Evolutionary conservation across 2,888 invertebrate genomes (phyloP).

Genomic region (Drosophila mimica): DNA sequence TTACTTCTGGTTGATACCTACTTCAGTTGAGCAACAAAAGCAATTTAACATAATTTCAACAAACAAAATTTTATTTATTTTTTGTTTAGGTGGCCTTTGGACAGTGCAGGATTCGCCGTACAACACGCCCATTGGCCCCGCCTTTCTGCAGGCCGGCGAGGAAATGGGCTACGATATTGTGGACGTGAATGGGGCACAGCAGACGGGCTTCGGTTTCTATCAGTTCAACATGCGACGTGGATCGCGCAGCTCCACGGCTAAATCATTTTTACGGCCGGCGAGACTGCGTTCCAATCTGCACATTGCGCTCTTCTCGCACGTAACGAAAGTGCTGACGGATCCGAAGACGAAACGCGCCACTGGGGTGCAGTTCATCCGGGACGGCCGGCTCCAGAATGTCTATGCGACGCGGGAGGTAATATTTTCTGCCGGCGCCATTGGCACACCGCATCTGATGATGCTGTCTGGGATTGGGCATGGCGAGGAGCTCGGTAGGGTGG

Average conservation of each 20-base stretch:
- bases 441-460: conserved; percentile 96
- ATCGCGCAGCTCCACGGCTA: conserved; percentile 92
- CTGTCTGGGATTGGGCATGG: conserved; percentile 94
- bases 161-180: conserved; percentile 95
- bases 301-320: conserved; percentile 91
- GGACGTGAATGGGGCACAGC: conserved; percentile 94
- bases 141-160: conserved; percentile 94
- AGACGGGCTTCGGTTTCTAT: conserved; percentile 94
- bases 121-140: conserved; percentile 92
- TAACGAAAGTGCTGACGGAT: conserved; percentile 91
- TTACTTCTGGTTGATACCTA: not conserved
- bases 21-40: not conserved
- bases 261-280: conserved; percentile 93
- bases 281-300: conserved; percentile 92
- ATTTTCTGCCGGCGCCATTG: conserved; percentile 92
- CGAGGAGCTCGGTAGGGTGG: conserved; percentile 89
- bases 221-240: conserved; percentile 96
- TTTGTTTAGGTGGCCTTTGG: conserved; percentile 83
- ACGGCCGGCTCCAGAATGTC: conserved; percentile 86
- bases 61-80: not conserved
- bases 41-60: too few species aligned
- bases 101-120: conserved; percentile 84
- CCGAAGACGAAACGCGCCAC: conserved; percentile 90
- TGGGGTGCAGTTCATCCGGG: conserved; percentile 91
- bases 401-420: conserved; percentile 84